These are phyloP conservation scores for Halichondria panicea DNA, from an alignment of 37 sponge, comb jelly and placozoan species.

Conservation along the genomic window DNA sequence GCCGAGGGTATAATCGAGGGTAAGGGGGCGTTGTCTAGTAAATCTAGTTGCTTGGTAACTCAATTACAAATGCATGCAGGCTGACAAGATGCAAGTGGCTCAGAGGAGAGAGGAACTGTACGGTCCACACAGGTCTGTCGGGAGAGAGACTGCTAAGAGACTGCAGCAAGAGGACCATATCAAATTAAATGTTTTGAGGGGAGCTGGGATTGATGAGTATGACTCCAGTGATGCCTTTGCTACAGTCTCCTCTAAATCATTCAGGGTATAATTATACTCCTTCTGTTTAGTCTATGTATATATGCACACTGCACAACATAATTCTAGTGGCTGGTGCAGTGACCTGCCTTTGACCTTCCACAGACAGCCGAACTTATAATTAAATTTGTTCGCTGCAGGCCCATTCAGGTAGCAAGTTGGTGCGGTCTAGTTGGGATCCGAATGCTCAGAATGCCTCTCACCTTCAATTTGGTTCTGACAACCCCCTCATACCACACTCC, in stretches of 20 bases:
- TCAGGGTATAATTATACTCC: slow-evolving; percentile 24
- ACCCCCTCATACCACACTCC: neutral
- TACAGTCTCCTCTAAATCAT: slow-evolving; percentile 6
- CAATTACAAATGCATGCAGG: too few relatives aligned
- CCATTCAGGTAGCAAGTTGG: too few relatives aligned
- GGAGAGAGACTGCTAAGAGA: slow-evolving; percentile 7
- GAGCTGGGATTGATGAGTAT: neutral
- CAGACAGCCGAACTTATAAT: too few relatives aligned
- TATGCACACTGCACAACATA: too few relatives aligned
- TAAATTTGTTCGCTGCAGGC: too few relatives aligned
- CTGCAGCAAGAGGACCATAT: slow-evolving; percentile 39
- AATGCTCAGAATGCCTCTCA: slow-evolving; percentile 20
- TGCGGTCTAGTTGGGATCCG: slow-evolving; percentile 1
- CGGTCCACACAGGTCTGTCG: slow-evolving; percentile 4
- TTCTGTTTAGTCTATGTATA: too few relatives aligned
- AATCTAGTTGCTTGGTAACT: too few relatives aligned
- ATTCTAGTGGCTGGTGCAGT: too few relatives aligned
- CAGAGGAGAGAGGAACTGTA: slow-evolving; percentile 25
- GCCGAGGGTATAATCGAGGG: too few relatives aligned
- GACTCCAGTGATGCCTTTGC: slow-evolving; percentile 3
- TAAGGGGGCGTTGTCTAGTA: too few relatives aligned
- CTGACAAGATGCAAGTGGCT: too few relatives aligned
- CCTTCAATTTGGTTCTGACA: slow-evolving; percentile 35
- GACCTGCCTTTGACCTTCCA: too few relatives aligned
- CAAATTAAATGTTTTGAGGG: slow-evolving; percentile 11